Evolutionary conservation across 2,113 vertebrate genomes (phyloP).

Genomic region (Xiphias gladius): DNA sequence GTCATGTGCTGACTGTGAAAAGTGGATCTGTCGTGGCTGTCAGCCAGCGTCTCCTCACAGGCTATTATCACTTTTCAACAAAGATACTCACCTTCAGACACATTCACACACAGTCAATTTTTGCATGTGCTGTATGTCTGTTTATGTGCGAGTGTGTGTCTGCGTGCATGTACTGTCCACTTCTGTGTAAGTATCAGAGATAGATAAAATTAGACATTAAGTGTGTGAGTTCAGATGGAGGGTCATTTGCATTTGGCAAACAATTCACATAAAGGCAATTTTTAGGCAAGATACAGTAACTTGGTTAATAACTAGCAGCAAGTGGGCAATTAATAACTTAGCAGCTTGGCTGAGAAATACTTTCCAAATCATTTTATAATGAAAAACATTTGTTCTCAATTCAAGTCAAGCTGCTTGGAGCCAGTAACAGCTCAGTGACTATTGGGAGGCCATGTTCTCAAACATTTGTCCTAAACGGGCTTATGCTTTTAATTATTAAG

Average conservation of each 20-base stretch:
- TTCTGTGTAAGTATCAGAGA: neutral
- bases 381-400: conserved; percentile 50
- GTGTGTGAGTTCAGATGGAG: conserved; percentile 27
- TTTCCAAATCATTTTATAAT: conserved; percentile 65
- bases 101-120: neutral
- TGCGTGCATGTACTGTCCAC: neutral
- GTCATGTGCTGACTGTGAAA: conserved; percentile 11
- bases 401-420: conserved; percentile 36
- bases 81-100: neutral
- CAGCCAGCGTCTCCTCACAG: conserved; percentile 10
- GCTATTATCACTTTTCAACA: conserved; percentile 29
- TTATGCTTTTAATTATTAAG: conserved; percentile 29
- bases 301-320: conserved; percentile 36
- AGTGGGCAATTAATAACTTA: conserved; percentile 54
- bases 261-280: conserved; percentile 10
- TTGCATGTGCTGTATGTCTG: neutral
- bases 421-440: conserved; percentile 5
- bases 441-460: neutral
- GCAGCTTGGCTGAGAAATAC: conserved; percentile 47
- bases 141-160: neutral
- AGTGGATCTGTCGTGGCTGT: conserved; percentile 17
- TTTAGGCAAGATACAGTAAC: conserved; percentile 24
- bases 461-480: conserved; percentile 10
- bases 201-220: neutral
- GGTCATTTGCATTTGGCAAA: conserved; percentile 35